Evolutionary conservation across 2,797 vertebrate genomes (phyloP).

Genomic region (Cryptoblepharus egeriae): DNA sequence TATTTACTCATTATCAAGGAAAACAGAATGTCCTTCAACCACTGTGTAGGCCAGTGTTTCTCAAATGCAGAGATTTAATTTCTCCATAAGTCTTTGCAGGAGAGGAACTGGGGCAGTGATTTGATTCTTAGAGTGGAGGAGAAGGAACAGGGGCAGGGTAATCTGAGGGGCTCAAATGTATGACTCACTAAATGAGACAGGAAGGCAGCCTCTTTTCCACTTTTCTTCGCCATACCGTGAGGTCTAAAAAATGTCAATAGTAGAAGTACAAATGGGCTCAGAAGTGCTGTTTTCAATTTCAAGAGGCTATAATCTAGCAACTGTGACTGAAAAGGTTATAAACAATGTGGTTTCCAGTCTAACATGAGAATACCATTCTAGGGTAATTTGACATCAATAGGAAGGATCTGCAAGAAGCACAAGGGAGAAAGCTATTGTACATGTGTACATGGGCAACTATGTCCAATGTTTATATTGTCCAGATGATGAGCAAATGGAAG

Average conservation of each 20-base stretch:
- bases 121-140: no score
- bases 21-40: not conserved
- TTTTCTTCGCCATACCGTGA: not conserved
- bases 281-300: constrained; percentile 27
- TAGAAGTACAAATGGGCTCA: not conserved
- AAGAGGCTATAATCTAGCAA: constrained; percentile 13
- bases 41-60: no score
- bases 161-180: constrained; percentile 21
- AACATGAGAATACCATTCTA: constrained; percentile 29
- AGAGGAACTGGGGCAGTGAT: no score
- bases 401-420: constrained; percentile 53
- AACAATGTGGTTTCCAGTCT: not conserved
- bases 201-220: not conserved
- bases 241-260: constrained; percentile 2
- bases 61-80: no score
- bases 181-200: fast-evolving
- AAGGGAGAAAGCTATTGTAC: constrained; percentile 53
- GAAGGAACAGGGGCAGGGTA: not conserved
- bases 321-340: not conserved
- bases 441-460: constrained; percentile 54
- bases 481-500: constrained; percentile 57
- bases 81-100: no score
- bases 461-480: constrained; percentile 64
- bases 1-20: not conserved
- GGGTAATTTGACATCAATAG: constrained; percentile 53